Conservation (phyloP, 2,888 invertebrate genomes). For the Catotricha subobsoleta region DNA sequence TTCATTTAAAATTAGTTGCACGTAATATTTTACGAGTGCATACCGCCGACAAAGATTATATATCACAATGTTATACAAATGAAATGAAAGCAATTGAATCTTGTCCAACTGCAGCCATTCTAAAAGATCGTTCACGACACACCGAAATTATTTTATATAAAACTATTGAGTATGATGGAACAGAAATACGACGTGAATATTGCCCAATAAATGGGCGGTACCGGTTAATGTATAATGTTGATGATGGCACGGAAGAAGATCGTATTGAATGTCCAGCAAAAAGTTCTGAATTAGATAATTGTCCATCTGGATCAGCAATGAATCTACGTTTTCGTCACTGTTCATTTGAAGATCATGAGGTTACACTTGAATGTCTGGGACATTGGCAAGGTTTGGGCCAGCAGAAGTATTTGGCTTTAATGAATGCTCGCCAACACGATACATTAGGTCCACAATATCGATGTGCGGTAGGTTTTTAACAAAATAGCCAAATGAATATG, state of each 20-base stretch:
- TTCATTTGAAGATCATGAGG: constrained; percentile 34
- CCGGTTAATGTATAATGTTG: constrained; percentile 36
- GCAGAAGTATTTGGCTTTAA: constrained; percentile 37
- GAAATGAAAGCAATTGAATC: constrained; percentile 38
- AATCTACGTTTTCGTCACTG: constrained; percentile 38
- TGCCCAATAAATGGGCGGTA: constrained; percentile 45
- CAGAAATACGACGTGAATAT: constrained; percentile 35
- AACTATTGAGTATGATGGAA: constrained; percentile 33
- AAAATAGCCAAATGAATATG: not conserved
- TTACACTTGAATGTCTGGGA: constrained; percentile 43
- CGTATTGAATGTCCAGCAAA: constrained; percentile 36
- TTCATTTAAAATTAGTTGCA: constrained; percentile 38
- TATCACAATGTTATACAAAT: constrained; percentile 38
- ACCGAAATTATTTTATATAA: constrained; percentile 39
- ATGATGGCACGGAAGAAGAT: constrained; percentile 31
- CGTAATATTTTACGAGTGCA: constrained; percentile 41
- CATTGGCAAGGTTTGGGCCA: constrained; percentile 39
- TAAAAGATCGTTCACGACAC: constrained; percentile 15
- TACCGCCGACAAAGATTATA: constrained; percentile 35
- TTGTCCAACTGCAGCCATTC: constrained; percentile 33
- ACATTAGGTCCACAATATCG: constrained; percentile 35
- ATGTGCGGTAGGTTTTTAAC: constrained; percentile 35
- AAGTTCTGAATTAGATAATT: constrained; percentile 39
- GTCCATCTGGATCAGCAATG: constrained; percentile 40
- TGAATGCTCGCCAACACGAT: constrained; percentile 29